These are phyloP conservation scores for Chrysomallon squamiferum DNA, from an alignment of 1,140 invertebrate genomes.

Conservation along the genomic window DNA sequence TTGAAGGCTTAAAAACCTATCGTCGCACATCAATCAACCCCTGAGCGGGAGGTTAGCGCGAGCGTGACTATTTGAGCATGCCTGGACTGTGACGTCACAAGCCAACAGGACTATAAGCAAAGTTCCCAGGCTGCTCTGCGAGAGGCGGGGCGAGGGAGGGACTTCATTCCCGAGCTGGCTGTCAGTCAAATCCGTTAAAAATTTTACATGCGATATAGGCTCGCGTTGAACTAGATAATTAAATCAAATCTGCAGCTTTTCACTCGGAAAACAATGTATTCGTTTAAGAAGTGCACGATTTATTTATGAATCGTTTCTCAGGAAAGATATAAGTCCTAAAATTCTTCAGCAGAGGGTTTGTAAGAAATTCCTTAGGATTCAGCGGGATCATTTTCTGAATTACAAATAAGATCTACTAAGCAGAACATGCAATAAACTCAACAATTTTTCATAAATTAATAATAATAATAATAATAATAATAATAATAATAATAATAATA, in stretches of 20 bases:
- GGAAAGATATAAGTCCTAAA: no score
- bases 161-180: neutral
- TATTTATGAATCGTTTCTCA: no score
- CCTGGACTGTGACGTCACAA: constrained; percentile 9
- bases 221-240: neutral
- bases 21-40: constrained; percentile 9
- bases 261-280: no score
- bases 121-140: constrained; percentile 7
- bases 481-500: no score
- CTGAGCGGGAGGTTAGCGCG: constrained; percentile 2
- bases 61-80: constrained; percentile 13
- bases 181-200: neutral
- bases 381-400: no score
- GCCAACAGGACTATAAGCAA: neutral
- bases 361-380: no score
- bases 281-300: no score
- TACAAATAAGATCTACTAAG: no score
- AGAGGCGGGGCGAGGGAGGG: neutral
- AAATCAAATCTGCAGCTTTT: neutral
- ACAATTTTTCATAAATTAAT: no score
- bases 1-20: constrained; percentile 6
- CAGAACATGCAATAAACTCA: no score
- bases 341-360: no score
- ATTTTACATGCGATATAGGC: constrained; percentile 3
- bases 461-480: no score